Evolutionary conservation across 2,113 vertebrate genomes (phyloP), one percentile per base, ranked within the genome.

Genomic region (Hyperopisus bebe): DNA sequence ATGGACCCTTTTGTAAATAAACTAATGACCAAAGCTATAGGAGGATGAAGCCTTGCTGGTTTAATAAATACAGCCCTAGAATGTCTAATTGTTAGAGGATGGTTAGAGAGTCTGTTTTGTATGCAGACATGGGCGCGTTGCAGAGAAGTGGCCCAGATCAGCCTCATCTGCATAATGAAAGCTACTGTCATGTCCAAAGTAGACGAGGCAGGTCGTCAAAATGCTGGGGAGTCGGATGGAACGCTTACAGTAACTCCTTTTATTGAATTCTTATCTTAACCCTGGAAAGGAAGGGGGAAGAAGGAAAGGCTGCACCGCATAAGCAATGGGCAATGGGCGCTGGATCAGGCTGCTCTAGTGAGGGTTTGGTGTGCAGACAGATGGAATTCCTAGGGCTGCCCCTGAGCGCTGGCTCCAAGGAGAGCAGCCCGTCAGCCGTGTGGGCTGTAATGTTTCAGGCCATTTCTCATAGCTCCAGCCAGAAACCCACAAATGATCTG

Each of bases 51-150:
- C 35, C 9, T 17, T 87, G 51, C 27, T 58, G 77, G 77, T 92
- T 92, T 92, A 92, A 90, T 93, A 88, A 70, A 90, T 91, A 93
- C 53, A 21, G 53, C 91, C 93, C 92, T 86, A 19, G 90, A 90
- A 89, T 91, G 89, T 91, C 88, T 92, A 91, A 90, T 89, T 88
- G 83, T 91, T 90, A 88, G 89, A 90, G 92, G 92, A 92, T 91
- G 92, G 93, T 94, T 84, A n/a, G 90, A 90, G 90, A 90, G 89
- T 48, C 89, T 92, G 93, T 91, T 95, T 94, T 93, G 91, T 92
- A 94, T 95, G 95, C 94, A 90, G 89, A 84, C 90, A 77, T 70
- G 89, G 83, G 82, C 21, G 74, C 58, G 88, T 84, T 44, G 55
- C 90, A 88, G 88, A 31, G 51, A 86, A 91, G 90, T 91, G 90